A percentile compares a stretch with the other conserved stretches of the same genome.
phyloP scores from a whole-genome alignment of 2,113 vertebrate species.

The Phainopepla nitens region DNA sequence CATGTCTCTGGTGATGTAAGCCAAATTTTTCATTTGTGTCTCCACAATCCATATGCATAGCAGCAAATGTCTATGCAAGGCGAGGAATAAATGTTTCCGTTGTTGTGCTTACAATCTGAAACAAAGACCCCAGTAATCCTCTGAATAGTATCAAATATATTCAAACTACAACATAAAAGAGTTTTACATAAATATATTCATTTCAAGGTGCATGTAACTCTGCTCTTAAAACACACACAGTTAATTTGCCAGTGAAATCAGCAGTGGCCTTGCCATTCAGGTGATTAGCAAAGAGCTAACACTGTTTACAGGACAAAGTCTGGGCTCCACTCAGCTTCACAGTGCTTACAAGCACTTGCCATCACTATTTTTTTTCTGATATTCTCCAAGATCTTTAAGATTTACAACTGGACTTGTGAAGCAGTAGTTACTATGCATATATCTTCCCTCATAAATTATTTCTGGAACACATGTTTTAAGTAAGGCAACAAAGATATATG shows the following conservation, averaged over 20 bases:
- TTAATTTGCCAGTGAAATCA: not conserved
- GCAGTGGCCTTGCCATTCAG: not conserved
- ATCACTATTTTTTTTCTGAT: not conserved
- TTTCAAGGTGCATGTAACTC: not conserved
- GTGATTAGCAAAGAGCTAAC: not conserved
- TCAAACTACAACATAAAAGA: not conserved
- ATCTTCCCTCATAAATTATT: slow-evolving; percentile 54
- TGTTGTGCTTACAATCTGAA: not conserved
- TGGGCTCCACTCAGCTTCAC: not conserved
- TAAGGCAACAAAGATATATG: not conserved
- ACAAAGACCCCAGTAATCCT: not conserved
- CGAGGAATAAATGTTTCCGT: not conserved
- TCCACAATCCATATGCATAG: not conserved
- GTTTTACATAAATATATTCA: not conserved
- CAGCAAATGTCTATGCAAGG: not conserved
- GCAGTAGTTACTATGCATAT: slow-evolving; percentile 9
- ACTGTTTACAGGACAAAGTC: not conserved
- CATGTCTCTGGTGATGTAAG: not conserved
- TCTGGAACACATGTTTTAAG: slow-evolving; percentile 13
- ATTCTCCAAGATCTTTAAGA: not conserved
- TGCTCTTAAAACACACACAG: not conserved
- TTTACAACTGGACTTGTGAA: slow-evolving; percentile 10
- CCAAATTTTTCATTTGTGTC: not conserved
- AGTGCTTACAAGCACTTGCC: not conserved
- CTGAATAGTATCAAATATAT: not conserved